phyloP scores from a whole-genome alignment of 2,888 invertebrate genomes.

The Agonopterix arenella region DNA sequence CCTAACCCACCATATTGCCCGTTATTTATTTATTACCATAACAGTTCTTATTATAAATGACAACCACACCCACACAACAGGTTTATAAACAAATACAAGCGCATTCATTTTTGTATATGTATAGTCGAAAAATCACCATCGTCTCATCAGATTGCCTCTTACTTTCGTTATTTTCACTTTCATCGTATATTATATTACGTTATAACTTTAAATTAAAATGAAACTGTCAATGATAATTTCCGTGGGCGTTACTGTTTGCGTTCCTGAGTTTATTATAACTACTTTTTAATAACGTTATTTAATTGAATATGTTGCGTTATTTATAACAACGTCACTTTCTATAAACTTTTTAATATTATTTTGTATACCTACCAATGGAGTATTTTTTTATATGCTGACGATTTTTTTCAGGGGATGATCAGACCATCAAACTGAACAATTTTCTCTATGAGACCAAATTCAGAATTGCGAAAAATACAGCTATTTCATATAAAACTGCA shows the following conservation, averaged over 20 bases:
- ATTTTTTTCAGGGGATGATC: no score
- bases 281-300: slow-evolving; percentile 16
- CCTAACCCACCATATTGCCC: neutral
- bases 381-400: no score
- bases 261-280: slow-evolving; percentile 16
- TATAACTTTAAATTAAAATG: slow-evolving; percentile 34
- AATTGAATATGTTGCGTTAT: no score
- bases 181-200: slow-evolving; percentile 52
- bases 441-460: no score
- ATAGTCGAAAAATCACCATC: slow-evolving; percentile 40
- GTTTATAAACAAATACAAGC: slow-evolving; percentile 26
- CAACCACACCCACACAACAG: slow-evolving; percentile 29
- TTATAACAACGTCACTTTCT: no score
- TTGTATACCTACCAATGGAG: no score
- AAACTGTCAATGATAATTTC: slow-evolving; percentile 21
- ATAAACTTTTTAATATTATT: no score
- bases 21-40: slow-evolving; percentile 7
- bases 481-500: no score
- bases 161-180: slow-evolving; percentile 69
- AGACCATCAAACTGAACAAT: no score
- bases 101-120: slow-evolving; percentile 32
- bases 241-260: slow-evolving; percentile 32
- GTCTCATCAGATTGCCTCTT: slow-evolving; percentile 43
- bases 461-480: no score
- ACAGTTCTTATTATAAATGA: slow-evolving; percentile 1